Percentiles rank a stretch among this genome's conserved stretches.
These are phyloP conservation scores for Xenops minutus DNA, from an alignment of 2,797 vertebrate species.

Conservation along the genomic window DNA sequence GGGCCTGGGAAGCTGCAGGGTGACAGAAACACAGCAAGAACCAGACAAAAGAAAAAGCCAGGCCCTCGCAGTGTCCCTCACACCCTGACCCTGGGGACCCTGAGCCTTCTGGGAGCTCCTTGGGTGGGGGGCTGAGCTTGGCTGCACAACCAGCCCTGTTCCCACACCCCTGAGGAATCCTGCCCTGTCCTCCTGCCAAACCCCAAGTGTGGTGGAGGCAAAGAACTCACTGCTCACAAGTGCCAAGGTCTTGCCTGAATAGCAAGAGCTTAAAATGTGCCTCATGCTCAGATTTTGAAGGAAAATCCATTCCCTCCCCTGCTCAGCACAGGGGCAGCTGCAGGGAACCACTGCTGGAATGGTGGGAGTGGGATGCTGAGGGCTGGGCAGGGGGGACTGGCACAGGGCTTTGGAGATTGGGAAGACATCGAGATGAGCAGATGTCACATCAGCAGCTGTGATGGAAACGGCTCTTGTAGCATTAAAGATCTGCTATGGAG, in stretches of 20 bases:
- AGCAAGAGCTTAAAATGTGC: background rate
- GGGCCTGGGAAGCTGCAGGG: background rate
- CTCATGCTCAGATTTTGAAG: background rate
- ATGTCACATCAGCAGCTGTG: background rate
- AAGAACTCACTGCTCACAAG: fast-evolving
- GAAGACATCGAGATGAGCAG: background rate
- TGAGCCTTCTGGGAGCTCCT: background rate
- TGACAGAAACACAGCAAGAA: background rate
- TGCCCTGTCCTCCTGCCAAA: background rate
- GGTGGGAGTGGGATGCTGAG: background rate
- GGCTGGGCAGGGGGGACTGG: background rate
- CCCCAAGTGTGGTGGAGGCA: background rate
- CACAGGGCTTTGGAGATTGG: background rate
- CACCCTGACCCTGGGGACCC: fast-evolving
- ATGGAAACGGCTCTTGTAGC: background rate
- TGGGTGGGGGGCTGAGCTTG: background rate
- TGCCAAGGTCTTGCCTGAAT: fast-evolving
- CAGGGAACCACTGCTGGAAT: fast-evolving
- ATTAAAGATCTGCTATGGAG: background rate
- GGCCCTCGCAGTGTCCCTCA: background rate
- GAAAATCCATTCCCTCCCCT: background rate
- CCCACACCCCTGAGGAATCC: fast-evolving
- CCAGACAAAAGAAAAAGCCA: background rate
- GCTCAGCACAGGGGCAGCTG: background rate
- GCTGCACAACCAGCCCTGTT: background rate